Evolutionary conservation across 2,113 vertebrate species (phyloP), one percentile per base, ranked within the genome.

Genomic region (Stigmatopora nigra): DNA sequence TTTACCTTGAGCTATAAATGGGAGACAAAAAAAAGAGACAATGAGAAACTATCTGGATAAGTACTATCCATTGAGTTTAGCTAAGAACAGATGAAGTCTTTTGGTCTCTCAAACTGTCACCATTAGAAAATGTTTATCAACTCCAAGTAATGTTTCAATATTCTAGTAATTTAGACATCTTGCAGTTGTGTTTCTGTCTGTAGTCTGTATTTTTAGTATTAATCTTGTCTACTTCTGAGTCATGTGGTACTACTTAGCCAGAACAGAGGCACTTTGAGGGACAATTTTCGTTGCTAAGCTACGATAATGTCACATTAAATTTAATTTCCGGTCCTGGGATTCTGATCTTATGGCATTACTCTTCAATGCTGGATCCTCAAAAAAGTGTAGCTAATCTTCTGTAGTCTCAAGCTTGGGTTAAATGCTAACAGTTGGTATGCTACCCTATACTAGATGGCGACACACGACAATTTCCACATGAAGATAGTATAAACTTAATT

Each of bases 1-100:
- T 73, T 74, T 71, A 2, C 60, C 7, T 19, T 41, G 1, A 41
- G 55, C 73, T 65, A 57, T 11, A 48, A 16, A 48, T 48, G 46
- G 46, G 5, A 48, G 11, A 48, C 46, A 48, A 15, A 48, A 14
- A 47, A 48, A 48, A 5, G 5, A 16, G 15, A 16, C 15, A 48
- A 48, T 48, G 14, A 48, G 46, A 48, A 16, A 12, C 1, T 46
- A 46, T 46, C 14, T 48, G 5, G 14, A 48, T 48, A 48, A 48
- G 14, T 16, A 15, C 12, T 16, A 15, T 14, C 46, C 14, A 48
- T 48, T 48, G 16, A 48, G 46, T 48, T 48, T 15, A 41, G 38
- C 38, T 8, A 46, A 46, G 14, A 46, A 46, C 13, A 12, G 15
- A 1, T 48, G 5, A 5, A 48, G 46, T 48, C 46, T 48, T 4